phyloP scores from a whole-genome alignment of 2,113 vertebrate genomes.

The Suncus etruscus region DNA sequence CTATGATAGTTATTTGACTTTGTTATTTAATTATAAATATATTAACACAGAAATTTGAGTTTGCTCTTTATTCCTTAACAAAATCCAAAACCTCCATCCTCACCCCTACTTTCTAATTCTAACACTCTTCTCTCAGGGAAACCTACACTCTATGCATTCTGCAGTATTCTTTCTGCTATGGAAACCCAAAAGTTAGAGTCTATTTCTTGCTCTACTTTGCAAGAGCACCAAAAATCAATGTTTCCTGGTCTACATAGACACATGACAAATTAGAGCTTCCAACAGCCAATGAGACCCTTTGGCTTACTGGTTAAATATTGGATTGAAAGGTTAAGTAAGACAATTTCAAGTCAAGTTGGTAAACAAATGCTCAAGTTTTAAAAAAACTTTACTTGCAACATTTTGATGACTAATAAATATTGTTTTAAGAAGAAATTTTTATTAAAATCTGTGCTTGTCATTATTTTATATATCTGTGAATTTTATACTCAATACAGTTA shows the following conservation, averaged over 20 bases:
- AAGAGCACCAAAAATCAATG: not conserved
- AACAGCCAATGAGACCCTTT: not conserved
- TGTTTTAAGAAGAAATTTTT: not conserved
- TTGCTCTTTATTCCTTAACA: constrained; percentile 28
- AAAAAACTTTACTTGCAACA: not conserved
- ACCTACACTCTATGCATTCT: not conserved
- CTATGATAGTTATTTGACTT: not conserved
- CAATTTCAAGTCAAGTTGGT: constrained; percentile 35
- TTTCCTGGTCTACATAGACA: constrained; percentile 9
- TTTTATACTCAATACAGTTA: not conserved
- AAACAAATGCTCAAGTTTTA: not conserved
- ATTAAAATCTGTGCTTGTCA: not conserved
- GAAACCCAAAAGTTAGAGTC: not conserved
- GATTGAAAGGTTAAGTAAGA: not conserved
- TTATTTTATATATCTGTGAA: not conserved
- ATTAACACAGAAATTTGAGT: constrained; percentile 14
- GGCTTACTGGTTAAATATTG: not conserved
- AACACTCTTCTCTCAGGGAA: not conserved
- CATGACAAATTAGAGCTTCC: not conserved
- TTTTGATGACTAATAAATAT: constrained; percentile 1
- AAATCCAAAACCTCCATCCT: not conserved
- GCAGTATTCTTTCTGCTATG: not conserved
- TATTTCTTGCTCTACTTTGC: constrained; percentile 17
- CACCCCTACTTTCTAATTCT: not conserved
- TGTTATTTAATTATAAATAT: not conserved